Evolutionary conservation across 2,797 vertebrate species (phyloP).

Genomic region (Macropus fuliginosus): DNA sequence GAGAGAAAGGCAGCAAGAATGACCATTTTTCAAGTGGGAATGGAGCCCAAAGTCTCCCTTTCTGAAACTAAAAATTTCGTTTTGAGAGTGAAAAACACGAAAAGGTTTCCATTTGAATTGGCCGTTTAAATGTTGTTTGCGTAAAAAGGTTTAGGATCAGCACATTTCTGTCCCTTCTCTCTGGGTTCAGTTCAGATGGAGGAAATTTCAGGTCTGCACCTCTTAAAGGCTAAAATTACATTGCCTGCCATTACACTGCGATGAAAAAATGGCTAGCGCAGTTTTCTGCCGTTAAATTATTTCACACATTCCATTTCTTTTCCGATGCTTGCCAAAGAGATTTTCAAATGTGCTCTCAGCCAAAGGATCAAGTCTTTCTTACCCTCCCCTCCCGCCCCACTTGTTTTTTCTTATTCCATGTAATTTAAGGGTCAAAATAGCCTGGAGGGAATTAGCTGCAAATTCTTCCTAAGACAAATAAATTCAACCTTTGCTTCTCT

Average conservation of each 20-base stretch:
- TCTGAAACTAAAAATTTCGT: background rate
- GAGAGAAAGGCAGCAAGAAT: background rate
- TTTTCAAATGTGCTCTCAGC: slow-evolving; percentile 70
- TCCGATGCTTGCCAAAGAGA: slow-evolving; percentile 76
- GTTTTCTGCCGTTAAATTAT: slow-evolving; percentile 76
- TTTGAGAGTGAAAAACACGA: background rate
- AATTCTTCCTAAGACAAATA: slow-evolving; percentile 89
- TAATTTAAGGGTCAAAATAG: slow-evolving; percentile 85
- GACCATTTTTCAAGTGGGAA: background rate
- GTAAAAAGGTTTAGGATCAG: background rate
- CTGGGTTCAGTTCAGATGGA: background rate
- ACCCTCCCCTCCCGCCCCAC: slow-evolving; percentile 63
- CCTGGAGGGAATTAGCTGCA: slow-evolving; percentile 86
- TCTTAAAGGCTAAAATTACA: slow-evolving; percentile 35
- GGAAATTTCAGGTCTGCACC: background rate
- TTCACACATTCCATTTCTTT: slow-evolving; percentile 79
- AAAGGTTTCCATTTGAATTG: background rate
- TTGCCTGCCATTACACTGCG: slow-evolving; percentile 53
- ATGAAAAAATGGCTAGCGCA: background rate
- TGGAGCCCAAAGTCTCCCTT: background rate
- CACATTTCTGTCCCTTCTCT: background rate
- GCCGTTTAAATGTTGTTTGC: background rate
- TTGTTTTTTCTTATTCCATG: slow-evolving; percentile 70
- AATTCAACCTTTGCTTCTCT: slow-evolving; percentile 80
- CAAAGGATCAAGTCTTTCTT: slow-evolving; percentile 67